Evolutionary conservation across 2,113 vertebrate genomes (phyloP).

Genomic region (Struthidea cinerea): DNA sequence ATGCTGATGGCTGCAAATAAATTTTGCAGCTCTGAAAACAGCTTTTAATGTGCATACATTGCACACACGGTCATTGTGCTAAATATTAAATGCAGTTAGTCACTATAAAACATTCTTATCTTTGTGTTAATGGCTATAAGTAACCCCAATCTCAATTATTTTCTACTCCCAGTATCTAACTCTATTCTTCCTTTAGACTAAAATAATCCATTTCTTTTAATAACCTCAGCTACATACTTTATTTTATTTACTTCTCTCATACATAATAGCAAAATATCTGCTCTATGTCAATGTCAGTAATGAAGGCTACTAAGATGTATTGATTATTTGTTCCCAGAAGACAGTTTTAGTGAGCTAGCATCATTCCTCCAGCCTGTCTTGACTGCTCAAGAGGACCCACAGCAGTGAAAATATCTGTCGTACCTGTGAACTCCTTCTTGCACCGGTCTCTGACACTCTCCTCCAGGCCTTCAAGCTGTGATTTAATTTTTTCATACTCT

Average conservation of each 20-base stretch:
- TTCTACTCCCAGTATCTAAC: background rate
- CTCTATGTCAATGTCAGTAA: background rate
- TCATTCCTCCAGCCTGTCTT: background rate
- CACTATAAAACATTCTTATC: background rate
- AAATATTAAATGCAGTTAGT: background rate
- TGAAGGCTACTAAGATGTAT: background rate
- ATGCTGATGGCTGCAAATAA: background rate
- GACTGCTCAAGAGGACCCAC: background rate
- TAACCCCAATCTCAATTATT: background rate
- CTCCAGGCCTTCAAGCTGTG: slow-evolving; percentile 92
- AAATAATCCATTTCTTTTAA: background rate
- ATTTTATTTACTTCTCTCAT: background rate
- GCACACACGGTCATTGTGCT: background rate
- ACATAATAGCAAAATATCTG: background rate
- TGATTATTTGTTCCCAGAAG: background rate
- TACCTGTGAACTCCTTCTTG: slow-evolving; percentile 98
- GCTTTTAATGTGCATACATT: background rate
- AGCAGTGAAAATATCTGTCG: background rate
- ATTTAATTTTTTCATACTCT: slow-evolving; percentile 94
- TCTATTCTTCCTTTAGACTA: background rate
- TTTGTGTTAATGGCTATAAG: background rate
- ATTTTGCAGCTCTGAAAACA: background rate
- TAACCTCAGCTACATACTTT: background rate
- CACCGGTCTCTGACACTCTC: slow-evolving; percentile 95
- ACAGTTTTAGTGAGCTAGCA: background rate